Evolutionary conservation across 37 sponge, comb jelly and placozoan species (phyloP).

Genomic region (Beroe forskalii): DNA sequence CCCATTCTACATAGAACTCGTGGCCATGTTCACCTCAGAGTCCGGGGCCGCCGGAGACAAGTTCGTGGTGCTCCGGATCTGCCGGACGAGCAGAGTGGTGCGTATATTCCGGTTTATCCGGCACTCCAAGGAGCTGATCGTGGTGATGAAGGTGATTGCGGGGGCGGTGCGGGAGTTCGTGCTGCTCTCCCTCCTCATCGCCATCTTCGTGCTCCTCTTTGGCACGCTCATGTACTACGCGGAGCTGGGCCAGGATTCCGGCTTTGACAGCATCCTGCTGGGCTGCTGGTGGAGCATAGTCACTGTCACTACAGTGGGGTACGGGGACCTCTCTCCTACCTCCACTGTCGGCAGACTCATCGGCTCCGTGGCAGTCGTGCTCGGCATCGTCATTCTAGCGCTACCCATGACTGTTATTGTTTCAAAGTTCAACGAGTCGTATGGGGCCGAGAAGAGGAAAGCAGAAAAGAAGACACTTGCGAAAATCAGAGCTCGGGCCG

Average conservation of each 20-base stretch:
- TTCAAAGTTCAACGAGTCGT: conserved; percentile 58
- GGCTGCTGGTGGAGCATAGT: conserved; percentile 60
- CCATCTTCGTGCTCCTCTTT: conserved; percentile 51
- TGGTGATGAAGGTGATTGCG: conserved; percentile 63
- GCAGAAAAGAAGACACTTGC: conserved; percentile 64
- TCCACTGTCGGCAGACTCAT: conserved; percentile 48
- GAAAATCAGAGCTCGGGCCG: conserved; percentile 37
- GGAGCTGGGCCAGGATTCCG: conserved; percentile 58
- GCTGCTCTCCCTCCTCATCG: conserved; percentile 53
- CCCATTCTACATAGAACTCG: conserved; percentile 49
- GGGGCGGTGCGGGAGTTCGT: conserved; percentile 47
- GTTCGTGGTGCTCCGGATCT: conserved; percentile 49
- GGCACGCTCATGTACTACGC: conserved; percentile 64
- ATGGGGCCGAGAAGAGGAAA: conserved; percentile 60
- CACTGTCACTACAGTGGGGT: conserved; percentile 53
- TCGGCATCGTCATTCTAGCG: conserved; percentile 58
- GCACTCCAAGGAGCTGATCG: conserved; percentile 55
- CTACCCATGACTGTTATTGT: conserved; percentile 65
- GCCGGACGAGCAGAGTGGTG: conserved; percentile 60
- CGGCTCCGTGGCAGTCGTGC: conserved; percentile 60
- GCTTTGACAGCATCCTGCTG: conserved; percentile 34
- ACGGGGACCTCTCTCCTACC: conserved; percentile 13
- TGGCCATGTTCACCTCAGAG: conserved; percentile 50
- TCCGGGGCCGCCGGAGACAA: conserved; percentile 29
- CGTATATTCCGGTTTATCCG: conserved; percentile 63